Base-by-base conservation (phyloP, 2,888 invertebrate genomes). In the Mylabris sibirica region DNA sequence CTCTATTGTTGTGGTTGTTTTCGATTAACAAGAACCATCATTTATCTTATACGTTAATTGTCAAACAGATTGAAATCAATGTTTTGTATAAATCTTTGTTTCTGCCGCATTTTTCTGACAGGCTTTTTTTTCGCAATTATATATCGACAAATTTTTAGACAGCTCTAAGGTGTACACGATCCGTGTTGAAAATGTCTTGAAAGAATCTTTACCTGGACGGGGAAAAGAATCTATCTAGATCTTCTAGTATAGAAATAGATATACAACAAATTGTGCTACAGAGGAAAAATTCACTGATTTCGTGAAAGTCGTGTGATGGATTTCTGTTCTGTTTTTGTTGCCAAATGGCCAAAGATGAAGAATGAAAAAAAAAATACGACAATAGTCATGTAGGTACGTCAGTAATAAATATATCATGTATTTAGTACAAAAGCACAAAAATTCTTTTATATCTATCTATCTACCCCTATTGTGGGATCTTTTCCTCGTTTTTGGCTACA, bases 391-490 rank as follows among this genome's bases (percentile, higher is more conserved):
- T n/a, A n/a, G n/a, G n/a, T 24, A 24, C 14, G 57, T 57, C 61
- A 60, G 68, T 68, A 68, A 70, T 70, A 70, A 70, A 70, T 70
- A 70, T 70, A 70, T 70, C 70, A 70, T 60, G 70, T 70, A 67
- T 68, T 68, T 68, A 70, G 65, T 67, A 70, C 67, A 70, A 70
- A 65, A 68, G 68, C 65, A 65, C 30, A 68, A 66, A 70, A 70
- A 68, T 70, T 67, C 70, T 68, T 65, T 70, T 70, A 65, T 70
- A 65, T 60, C 60, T 34, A 63, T 60, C 64, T 24, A 12, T 49
- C 9, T 49, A 20, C 1, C 20, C 11, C 17, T 49, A 57, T 57
- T 24, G 57, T 24, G 4, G 12, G 22, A 57, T 49, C 20, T 20
- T 24, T 30, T 57, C 24, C 22, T 49, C 20, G n/a, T 20, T 49